Evolutionary conservation across 2,888 invertebrate species (phyloP), one percentile per base, ranked within the genome.

Genomic region (Eristalis pertinax): DNA sequence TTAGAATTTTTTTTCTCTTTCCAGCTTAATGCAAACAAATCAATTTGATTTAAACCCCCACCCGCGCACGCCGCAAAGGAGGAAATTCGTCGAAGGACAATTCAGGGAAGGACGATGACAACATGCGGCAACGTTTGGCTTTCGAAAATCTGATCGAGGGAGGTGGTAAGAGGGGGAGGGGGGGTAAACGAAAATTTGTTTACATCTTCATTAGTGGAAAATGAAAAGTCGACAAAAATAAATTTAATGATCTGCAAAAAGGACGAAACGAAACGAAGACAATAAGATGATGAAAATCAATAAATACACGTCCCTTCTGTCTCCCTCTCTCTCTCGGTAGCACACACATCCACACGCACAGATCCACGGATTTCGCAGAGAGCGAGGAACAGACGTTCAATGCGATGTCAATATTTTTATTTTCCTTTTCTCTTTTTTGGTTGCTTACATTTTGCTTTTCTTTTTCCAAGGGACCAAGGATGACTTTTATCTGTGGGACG

Each of bases 241-340:
- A 76, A 76, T 72, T 82, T 82, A 82, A 82, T 82, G 82, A 82
- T 63, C 65, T 82, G 82, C 70, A 72, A 43, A 70, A 78, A 70
- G 35, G 26, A 70, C 24, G 60, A 69, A 69, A 50, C 35, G 26
- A 50, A 70, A 60, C 13, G 26, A 41, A n/a, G 38, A 65, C 38
- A 38, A 65, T 35, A 65, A 65, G 56, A 43, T 1, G 4, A 63
- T 69, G 35, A 29, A 29, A 56, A 38, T 19, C 26, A 56, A 62
- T 76, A 69, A 7, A 70, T 29, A 62, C 58, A 70, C 1, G 4
- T 32, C 10, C 10, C 7, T 8, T 32, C 32, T 32, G 32, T 32
- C 32, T 8, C 32, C 0, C 32, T n/a, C 4, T 26, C 26, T 26
- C 26, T 1, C 26, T 26, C 26, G n/a, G n/a, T n/a, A n/a, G 41